Evolutionary conservation across 1,140 invertebrate genomes (phyloP).

Genomic region (Sitobion miscanthi): DNA sequence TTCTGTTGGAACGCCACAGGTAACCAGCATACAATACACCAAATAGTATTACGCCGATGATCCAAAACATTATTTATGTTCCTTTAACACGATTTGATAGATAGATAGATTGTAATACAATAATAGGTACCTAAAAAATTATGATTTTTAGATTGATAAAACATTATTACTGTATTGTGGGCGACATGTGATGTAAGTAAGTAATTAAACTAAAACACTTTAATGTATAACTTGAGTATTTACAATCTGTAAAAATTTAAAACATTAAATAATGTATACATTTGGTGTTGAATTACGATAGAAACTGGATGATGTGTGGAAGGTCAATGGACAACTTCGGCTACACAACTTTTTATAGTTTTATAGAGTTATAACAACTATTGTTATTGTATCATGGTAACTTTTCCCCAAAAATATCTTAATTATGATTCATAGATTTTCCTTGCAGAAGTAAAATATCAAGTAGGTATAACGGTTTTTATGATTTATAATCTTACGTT

Average conservation of each 20-base stretch:
- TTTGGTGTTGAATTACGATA: background rate
- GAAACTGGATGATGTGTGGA: background rate
- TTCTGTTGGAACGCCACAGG: conserved; percentile 57
- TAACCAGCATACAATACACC: background rate
- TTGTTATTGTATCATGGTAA: too few relatives aligned
- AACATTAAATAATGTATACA: background rate
- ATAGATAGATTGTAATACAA: background rate
- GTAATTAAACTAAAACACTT: background rate
- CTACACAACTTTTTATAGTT: background rate
- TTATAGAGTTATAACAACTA: background rate
- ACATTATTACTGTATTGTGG: background rate
- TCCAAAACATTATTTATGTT: conserved; percentile 14
- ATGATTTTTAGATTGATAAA: background rate
- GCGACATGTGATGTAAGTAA: background rate
- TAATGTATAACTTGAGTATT: background rate
- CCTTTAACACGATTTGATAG: background rate
- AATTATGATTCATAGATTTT: too few relatives aligned
- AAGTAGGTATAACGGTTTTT: too few relatives aligned
- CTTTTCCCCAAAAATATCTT: too few relatives aligned
- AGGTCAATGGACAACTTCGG: background rate
- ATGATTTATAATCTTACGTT: too few relatives aligned
- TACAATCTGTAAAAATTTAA: background rate
- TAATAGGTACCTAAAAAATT: background rate
- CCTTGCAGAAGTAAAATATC: too few relatives aligned
- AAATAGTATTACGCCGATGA: background rate